Percentiles rank a stretch among this genome's conserved stretches.
phyloP scores from a whole-genome alignment of 2,113 vertebrate genomes.

The Podarcis cretensis region DNA sequence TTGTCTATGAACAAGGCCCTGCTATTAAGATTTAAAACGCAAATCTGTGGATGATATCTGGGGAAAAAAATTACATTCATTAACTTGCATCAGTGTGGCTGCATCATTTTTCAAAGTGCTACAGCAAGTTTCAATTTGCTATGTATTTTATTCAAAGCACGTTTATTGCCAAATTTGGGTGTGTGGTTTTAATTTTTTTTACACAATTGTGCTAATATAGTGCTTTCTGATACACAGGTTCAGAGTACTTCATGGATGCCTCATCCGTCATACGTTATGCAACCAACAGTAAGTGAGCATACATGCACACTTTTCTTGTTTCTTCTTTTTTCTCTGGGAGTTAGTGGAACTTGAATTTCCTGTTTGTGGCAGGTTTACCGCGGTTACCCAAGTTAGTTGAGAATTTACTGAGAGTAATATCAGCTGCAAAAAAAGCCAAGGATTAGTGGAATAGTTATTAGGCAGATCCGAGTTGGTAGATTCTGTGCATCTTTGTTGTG shows the following conservation, averaged over 20 bases:
- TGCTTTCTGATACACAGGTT: slow-evolving; percentile 86
- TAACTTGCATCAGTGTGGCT: neutral
- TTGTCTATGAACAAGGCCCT: neutral
- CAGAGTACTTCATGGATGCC: slow-evolving; percentile 99
- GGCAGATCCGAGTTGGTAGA: neutral
- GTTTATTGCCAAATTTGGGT: neutral
- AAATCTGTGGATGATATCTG: neutral
- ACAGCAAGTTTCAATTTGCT: neutral
- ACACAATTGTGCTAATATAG: slow-evolving; percentile 75
- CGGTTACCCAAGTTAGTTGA: neutral
- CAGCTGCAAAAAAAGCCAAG: neutral
- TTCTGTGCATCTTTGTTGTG: neutral
- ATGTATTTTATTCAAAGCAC: neutral
- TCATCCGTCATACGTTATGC: slow-evolving; percentile 99
- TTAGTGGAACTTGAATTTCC: too few species aligned
- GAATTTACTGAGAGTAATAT: neutral
- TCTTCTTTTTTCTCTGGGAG: slow-evolving; percentile 45
- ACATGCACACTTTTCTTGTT: slow-evolving; percentile 66
- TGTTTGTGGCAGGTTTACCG: slow-evolving; percentile 16
- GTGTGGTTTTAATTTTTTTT: slow-evolving; percentile 15
- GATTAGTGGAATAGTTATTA: neutral
- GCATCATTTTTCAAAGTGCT: neutral
- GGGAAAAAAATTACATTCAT: neutral
- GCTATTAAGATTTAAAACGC: neutral
- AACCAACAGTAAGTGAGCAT: slow-evolving; percentile 94